phyloP scores from a whole-genome alignment of 30 jellyfish, hydroid and myxozoan genomes.

The Phacellophora camtschatica region DNA sequence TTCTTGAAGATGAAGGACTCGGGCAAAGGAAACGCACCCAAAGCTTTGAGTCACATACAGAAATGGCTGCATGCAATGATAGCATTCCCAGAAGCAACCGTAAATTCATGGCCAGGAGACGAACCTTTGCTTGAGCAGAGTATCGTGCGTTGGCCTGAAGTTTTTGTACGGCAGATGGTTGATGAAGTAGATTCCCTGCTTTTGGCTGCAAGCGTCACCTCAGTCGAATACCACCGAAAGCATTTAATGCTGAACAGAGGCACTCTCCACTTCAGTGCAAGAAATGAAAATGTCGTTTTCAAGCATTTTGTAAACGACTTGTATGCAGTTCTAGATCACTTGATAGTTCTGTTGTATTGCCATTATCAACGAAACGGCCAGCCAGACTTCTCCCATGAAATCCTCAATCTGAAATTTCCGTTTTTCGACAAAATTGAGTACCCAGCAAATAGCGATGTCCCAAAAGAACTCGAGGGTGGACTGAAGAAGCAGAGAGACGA shows the following conservation, averaged over 20 bases:
- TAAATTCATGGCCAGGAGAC: constrained; percentile 51
- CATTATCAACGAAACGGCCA: constrained; percentile 59
- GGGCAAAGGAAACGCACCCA: constrained; percentile 36
- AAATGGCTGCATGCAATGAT: constrained; percentile 22
- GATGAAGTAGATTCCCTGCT: constrained; percentile 54
- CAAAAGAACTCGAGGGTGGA: constrained; percentile 29
- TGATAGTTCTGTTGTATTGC: constrained; percentile 49
- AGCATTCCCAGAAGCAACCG: constrained; percentile 38
- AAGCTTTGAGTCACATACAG: constrained; percentile 36
- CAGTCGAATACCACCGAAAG: constrained; percentile 54
- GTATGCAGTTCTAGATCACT: constrained; percentile 44
- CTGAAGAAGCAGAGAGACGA: constrained; percentile 49
- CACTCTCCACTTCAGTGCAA: constrained; percentile 60
- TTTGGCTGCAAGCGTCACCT: constrained; percentile 48
- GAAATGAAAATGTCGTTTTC: constrained; percentile 52
- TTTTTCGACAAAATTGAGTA: constrained; percentile 24
- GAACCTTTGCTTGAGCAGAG: constrained; percentile 29
- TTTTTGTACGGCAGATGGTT: constrained; percentile 45
- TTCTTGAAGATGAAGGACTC: constrained; percentile 25
- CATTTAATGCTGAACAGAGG: constrained; percentile 53
- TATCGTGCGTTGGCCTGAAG: constrained; percentile 63
- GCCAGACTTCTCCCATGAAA: constrained; percentile 56
- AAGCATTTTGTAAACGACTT: constrained; percentile 47
- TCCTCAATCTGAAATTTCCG: constrained; percentile 47
- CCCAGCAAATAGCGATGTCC: constrained; percentile 39